A percentile compares a stretch with the other conserved stretches of the same genome.
phyloP scores from a whole-genome alignment of 2,888 invertebrate species.

The Tanypteryx hageni region DNA sequence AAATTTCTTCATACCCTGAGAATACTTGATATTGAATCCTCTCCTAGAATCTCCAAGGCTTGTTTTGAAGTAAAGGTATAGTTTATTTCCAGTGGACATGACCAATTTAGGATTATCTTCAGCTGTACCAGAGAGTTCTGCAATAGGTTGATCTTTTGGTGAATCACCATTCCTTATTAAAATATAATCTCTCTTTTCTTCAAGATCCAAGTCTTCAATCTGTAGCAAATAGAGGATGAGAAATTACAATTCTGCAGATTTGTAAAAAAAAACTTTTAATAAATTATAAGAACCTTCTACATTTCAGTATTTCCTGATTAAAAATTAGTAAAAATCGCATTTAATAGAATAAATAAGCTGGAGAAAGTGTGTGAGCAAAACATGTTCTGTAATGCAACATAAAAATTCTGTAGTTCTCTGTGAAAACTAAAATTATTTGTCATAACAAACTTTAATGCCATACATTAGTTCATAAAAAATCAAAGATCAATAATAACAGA shows the following conservation, averaged over 20 bases:
- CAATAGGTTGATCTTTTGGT: constrained; percentile 90
- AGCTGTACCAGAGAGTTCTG: constrained; percentile 87
- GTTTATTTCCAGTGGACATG: constrained; percentile 91
- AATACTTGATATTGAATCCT: constrained; percentile 93
- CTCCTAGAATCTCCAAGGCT: constrained; percentile 92
- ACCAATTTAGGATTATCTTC: constrained; percentile 88
- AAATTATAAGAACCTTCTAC: neutral
- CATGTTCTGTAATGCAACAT: neutral
- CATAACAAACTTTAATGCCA: no score
- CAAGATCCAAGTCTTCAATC: constrained; percentile 91
- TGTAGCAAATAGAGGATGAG: constrained; percentile 69
- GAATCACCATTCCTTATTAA: constrained; percentile 93
- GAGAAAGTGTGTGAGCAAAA: neutral
- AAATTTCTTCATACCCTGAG: constrained; percentile 78
- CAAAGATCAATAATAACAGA: no score
- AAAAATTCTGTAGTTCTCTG: no score
- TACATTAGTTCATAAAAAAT: no score
- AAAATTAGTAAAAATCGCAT: neutral
- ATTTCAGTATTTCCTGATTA: neutral
- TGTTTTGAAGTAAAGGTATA: constrained; percentile 95
- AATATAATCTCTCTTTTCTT: constrained; percentile 89
- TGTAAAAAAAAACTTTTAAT: neutral
- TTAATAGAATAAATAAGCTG: neutral
- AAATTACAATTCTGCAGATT: neutral
- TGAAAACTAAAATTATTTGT: no score